phyloP scores from a whole-genome alignment of 2,888 invertebrate species.

The Dynastes hyllus region DNA sequence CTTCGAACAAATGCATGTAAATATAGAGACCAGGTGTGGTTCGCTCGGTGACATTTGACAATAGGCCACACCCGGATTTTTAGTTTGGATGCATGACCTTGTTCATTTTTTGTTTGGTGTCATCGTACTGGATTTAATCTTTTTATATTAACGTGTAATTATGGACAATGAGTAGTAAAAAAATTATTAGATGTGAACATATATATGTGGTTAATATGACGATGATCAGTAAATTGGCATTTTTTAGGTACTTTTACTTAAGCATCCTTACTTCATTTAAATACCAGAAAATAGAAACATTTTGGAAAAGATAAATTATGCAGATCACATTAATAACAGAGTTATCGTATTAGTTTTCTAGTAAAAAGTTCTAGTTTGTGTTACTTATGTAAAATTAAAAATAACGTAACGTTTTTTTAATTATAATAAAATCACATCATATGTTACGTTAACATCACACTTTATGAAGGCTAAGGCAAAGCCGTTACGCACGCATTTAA shows the following conservation, averaged over 20 bases:
- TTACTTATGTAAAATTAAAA: not conserved
- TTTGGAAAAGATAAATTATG: not conserved
- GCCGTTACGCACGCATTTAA: not conserved
- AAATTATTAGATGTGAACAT: not conserved
- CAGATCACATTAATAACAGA: too few relatives aligned
- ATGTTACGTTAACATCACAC: not conserved
- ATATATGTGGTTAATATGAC: not conserved
- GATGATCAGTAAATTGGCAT: not conserved
- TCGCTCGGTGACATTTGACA: slow-evolving; percentile 53
- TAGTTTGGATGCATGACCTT: slow-evolving; percentile 50
- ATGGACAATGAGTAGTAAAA: not conserved
- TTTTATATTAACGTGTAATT: not conserved
- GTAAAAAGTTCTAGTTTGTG: too few relatives aligned
- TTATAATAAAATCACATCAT: not conserved
- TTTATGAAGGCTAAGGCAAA: slow-evolving; percentile 4
- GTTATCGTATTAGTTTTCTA: too few relatives aligned
- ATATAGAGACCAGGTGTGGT: slow-evolving; percentile 50
- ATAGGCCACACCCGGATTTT: slow-evolving; percentile 49
- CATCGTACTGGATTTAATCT: not conserved
- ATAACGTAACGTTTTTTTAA: not conserved
- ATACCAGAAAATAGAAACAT: not conserved
- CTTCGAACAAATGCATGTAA: slow-evolving; percentile 19
- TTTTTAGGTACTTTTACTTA: too few relatives aligned
- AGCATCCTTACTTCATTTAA: not conserved
- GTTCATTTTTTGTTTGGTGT: slow-evolving; percentile 45